Percentiles rank a stretch among this genome's conserved stretches.
These are phyloP conservation scores for Flexamia atlantica DNA, from an alignment of 2,888 invertebrate species.

Conservation along the genomic window DNA sequence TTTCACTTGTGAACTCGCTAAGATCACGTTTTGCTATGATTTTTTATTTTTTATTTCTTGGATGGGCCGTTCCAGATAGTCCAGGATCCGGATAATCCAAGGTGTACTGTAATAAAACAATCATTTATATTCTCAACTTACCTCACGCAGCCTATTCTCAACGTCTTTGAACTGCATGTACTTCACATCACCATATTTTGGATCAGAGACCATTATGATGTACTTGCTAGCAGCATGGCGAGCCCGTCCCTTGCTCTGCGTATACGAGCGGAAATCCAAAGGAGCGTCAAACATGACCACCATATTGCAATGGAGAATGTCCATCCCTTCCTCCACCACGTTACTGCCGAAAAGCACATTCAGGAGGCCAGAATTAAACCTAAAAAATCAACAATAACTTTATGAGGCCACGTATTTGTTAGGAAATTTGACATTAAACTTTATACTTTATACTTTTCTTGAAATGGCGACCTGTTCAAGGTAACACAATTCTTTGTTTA, in stretches of 20 bases:
- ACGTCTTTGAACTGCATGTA: conserved; percentile 21
- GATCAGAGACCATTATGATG: conserved; percentile 67
- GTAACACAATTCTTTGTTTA: too few relatives aligned
- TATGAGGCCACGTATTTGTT: too few relatives aligned
- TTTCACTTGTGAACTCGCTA: too few relatives aligned
- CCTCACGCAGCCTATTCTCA: conserved; percentile 74
- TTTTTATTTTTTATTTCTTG: too few relatives aligned
- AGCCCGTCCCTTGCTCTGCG: conserved; percentile 95
- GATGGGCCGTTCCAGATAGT: too few relatives aligned
- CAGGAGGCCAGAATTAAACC: conserved; percentile 79
- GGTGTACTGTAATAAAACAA: too few relatives aligned
- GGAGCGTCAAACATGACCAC: conserved; percentile 87
- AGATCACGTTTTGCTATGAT: too few relatives aligned
- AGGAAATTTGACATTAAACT: too few relatives aligned
- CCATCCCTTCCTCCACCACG: conserved; percentile 94
- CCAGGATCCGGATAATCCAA: too few relatives aligned
- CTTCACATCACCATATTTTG: conserved; percentile 16
- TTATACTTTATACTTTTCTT: too few relatives aligned
- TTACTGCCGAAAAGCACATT: conserved; percentile 87
- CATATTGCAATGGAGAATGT: conserved; percentile 89
- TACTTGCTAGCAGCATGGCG: conserved; percentile 80
- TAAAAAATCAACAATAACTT: conserved; percentile 68
- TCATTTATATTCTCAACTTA: conserved; percentile 72
- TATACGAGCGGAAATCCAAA: conserved; percentile 87
- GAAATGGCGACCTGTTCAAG: too few relatives aligned